Conservation (phyloP, 1,140 invertebrate species). For the Sycophila sp. region DNA sequence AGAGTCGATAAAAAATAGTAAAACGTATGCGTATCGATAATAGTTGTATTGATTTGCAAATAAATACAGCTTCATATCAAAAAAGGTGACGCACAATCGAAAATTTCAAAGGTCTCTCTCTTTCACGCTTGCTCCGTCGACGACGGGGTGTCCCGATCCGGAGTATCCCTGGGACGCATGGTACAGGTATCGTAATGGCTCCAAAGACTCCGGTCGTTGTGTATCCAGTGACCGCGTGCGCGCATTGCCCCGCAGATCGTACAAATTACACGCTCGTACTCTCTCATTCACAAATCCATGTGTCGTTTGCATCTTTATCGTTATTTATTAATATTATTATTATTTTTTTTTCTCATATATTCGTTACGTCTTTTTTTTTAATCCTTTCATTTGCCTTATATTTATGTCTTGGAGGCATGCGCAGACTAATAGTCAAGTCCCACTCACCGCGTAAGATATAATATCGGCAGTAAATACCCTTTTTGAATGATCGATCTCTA, state of each 20-base stretch:
- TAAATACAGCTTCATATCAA: conserved; percentile 49
- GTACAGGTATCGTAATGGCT: conserved; percentile 48
- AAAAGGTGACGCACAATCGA: conserved; percentile 33
- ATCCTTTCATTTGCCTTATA: conserved; percentile 17
- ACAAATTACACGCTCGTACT: conserved; percentile 23
- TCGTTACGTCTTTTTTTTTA: too few species aligned
- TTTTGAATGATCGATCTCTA: conserved; percentile 27
- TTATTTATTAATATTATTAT: conserved; percentile 11
- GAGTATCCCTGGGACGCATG: conserved; percentile 45
- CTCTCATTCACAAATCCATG: conserved; percentile 26
- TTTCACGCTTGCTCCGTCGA: conserved; percentile 32
- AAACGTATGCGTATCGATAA: conserved; percentile 31
- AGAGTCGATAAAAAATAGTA: conserved; percentile 26
- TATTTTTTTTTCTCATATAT: conserved; percentile 3
- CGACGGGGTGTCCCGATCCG: not conserved
- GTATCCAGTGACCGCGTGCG: not conserved
- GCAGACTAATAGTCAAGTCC: conserved; percentile 30
- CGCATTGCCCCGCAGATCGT: conserved; percentile 15
- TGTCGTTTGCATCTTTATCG: conserved; percentile 13
- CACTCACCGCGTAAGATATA: conserved; percentile 34
- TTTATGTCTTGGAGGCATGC: conserved; percentile 23
- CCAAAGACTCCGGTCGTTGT: conserved; percentile 33
- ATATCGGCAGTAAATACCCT: conserved; percentile 41
- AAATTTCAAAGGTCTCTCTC: conserved; percentile 38
- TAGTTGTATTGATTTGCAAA: conserved; percentile 45